These are phyloP conservation scores for Olivierus martensii DNA, from an alignment of 1,140 invertebrate genomes.

Conservation along the genomic window DNA sequence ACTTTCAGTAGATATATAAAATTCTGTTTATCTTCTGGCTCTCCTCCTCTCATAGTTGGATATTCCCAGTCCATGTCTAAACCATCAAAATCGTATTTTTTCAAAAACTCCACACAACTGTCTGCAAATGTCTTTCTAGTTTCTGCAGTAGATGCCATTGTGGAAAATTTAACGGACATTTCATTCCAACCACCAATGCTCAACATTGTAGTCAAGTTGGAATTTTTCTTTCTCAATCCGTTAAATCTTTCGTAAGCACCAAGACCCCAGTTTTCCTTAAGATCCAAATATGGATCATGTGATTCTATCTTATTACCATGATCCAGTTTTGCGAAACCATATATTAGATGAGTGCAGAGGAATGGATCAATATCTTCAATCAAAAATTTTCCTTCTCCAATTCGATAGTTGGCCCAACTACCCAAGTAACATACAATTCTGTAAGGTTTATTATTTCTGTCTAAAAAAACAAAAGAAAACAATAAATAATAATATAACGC, in stretches of 20 bases:
- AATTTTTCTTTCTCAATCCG: constrained; percentile 47
- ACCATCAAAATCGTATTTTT: constrained; percentile 43
- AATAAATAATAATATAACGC: no score
- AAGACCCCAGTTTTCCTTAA: constrained; percentile 38
- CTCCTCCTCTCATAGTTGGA: constrained; percentile 34
- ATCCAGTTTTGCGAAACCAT: constrained; percentile 59
- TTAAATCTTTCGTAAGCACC: constrained; percentile 52
- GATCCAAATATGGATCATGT: constrained; percentile 56
- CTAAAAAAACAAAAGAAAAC: no score
- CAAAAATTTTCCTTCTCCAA: constrained; percentile 45
- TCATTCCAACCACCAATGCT: constrained; percentile 73
- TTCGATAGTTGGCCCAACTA: constrained; percentile 54
- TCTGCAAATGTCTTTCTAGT: constrained; percentile 53
- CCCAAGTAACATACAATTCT: constrained; percentile 47
- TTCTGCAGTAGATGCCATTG: constrained; percentile 42
- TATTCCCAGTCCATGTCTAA: constrained; percentile 46
- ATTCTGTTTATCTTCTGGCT: constrained; percentile 34
- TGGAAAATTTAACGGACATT: constrained; percentile 49
- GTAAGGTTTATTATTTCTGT: constrained; percentile 4
- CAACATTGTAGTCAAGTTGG: constrained; percentile 55
- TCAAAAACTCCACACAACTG: constrained; percentile 48
- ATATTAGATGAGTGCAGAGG: constrained; percentile 75
- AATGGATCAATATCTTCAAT: constrained; percentile 57
- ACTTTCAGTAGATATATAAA: constrained; percentile 29
- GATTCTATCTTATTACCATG: constrained; percentile 49